Conservation (phyloP, 2,888 invertebrate genomes). For the Tetragnatha montana region DNA sequence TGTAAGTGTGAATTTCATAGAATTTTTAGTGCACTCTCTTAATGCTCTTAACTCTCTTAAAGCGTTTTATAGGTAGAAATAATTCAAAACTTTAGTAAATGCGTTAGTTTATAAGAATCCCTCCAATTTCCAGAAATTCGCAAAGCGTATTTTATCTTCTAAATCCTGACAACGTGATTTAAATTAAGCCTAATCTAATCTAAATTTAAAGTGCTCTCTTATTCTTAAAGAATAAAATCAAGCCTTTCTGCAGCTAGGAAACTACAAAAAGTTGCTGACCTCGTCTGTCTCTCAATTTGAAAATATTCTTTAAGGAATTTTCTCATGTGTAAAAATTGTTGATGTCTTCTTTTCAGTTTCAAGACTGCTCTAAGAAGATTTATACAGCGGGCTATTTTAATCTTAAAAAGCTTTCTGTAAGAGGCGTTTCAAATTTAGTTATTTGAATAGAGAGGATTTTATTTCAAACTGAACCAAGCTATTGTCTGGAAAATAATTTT, state of each 20-base stretch:
- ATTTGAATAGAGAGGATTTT: not conserved
- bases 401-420: not conserved
- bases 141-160: too few relatives aligned
- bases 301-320: not conserved
- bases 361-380: not conserved
- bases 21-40: too few relatives aligned
- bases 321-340: not conserved
- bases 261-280: not conserved
- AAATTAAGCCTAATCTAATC: not conserved
- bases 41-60: too few relatives aligned
- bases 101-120: too few relatives aligned
- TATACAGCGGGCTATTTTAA: not conserved
- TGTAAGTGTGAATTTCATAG: too few relatives aligned
- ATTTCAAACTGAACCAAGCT: not conserved
- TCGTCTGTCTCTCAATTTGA: not conserved
- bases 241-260: not conserved
- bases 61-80: too few relatives aligned
- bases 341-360: not conserved
- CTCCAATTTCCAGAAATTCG: too few relatives aligned
- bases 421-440: not conserved
- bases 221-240: not conserved
- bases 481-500: not conserved
- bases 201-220: not conserved
- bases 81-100: too few relatives aligned
- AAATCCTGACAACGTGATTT: not conserved